These are phyloP conservation scores for Pogoniulus pusillus DNA, from an alignment of 2,797 vertebrate species.

Conservation along the genomic window DNA sequence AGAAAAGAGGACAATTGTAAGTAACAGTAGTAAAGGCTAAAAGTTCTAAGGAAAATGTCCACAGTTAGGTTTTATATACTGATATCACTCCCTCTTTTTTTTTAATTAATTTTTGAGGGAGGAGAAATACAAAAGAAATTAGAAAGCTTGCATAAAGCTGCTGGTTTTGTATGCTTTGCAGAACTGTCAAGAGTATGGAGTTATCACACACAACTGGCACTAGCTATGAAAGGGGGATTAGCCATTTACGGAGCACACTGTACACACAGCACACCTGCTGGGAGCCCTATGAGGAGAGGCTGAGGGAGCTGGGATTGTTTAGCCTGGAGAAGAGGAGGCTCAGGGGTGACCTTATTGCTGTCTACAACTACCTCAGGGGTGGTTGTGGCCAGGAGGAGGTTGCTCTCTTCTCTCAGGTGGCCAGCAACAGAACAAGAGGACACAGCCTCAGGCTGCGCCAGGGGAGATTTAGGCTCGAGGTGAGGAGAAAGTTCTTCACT, in stretches of 20 bases:
- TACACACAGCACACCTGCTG: neutral
- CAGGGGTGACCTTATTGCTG: too few relatives aligned
- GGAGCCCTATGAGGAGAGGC: too few relatives aligned
- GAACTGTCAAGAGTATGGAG: neutral
- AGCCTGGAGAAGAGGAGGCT: too few relatives aligned
- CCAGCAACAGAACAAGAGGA: too few relatives aligned
- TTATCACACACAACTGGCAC: neutral
- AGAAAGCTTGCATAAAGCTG: neutral
- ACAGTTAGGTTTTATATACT: neutral
- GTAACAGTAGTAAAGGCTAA: neutral
- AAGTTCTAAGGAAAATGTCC: neutral
- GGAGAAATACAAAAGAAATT: neutral
- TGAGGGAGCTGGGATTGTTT: too few relatives aligned
- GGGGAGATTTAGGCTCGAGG: too few relatives aligned
- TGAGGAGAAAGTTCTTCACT: too few relatives aligned
- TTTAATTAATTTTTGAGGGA: neutral
- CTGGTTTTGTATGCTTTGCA: constrained; percentile 1
- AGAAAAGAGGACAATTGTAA: neutral
- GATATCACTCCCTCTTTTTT: neutral
- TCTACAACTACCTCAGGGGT: too few relatives aligned
- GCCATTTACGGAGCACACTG: neutral
- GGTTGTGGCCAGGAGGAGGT: too few relatives aligned
- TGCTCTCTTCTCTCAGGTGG: too few relatives aligned
- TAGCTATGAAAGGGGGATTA: constrained; percentile 6
- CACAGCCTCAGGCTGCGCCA: too few relatives aligned